A percentile compares a stretch with the other conserved stretches of the same genome.
phyloP scores from a whole-genome alignment of 2,797 vertebrate species.

The Micrastur ruficollis region DNA sequence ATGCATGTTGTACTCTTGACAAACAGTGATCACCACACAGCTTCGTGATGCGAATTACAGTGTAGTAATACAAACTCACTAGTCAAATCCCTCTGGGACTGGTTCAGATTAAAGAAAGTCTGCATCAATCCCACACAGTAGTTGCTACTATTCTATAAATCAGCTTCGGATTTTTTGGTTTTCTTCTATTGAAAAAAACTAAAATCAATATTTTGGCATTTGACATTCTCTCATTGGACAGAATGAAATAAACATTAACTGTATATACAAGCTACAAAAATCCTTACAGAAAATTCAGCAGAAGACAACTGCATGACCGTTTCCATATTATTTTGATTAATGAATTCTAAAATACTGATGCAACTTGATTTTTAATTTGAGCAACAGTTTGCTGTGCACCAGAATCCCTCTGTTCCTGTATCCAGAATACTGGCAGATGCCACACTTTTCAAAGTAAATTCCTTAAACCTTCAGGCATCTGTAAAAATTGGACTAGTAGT shows the following conservation, averaged over 20 bases:
- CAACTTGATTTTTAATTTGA: not conserved
- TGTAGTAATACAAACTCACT: not conserved
- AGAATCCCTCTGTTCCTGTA: not conserved
- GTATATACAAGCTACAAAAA: not conserved
- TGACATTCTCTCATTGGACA: not conserved
- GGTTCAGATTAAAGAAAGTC: not conserved
- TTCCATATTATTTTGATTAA: not conserved
- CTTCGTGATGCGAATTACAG: not conserved
- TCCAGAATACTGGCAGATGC: not conserved
- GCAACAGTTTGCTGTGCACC: not conserved
- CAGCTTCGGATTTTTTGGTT: not conserved
- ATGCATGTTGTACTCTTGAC: accelerated
- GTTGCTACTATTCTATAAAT: not conserved
- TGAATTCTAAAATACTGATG: not conserved
- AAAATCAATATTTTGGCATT: not conserved
- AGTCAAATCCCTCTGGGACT: not conserved
- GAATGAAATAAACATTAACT: not conserved
- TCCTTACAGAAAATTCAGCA: not conserved
- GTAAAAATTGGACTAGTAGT: not conserved
- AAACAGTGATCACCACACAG: not conserved
- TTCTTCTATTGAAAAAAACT: not conserved
- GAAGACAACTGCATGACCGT: not conserved
- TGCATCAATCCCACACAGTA: not conserved
- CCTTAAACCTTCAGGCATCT: not conserved
- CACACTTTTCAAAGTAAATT: not conserved